phyloP scores from a whole-genome alignment of 2,888 invertebrate species.

The Erebia aethiops region DNA sequence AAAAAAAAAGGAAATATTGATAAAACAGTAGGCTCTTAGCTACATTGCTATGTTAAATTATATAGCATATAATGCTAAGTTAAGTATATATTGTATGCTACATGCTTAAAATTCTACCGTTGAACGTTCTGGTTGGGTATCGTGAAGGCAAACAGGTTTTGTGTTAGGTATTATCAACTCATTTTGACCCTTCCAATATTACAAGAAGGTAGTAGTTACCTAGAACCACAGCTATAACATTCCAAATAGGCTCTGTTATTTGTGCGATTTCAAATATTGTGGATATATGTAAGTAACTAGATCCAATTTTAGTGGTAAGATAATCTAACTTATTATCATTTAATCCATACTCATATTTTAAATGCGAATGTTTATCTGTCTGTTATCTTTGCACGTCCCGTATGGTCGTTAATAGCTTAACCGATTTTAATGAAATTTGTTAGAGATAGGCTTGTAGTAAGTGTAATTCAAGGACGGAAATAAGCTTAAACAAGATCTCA shows the following conservation, averaged over 20 bases:
- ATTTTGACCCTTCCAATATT: background rate
- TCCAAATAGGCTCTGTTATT: background rate
- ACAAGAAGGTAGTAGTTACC: too few species aligned
- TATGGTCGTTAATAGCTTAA: too few species aligned
- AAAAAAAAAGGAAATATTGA: too few species aligned
- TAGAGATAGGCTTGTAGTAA: too few species aligned
- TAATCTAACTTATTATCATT: background rate
- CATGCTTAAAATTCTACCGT: constrained; percentile 10
- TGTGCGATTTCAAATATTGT: background rate
- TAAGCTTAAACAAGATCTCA: too few species aligned
- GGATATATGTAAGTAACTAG: background rate
- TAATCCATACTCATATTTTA: too few species aligned
- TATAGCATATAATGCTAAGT: background rate
- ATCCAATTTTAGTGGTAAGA: background rate
- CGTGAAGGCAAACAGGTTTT: constrained; percentile 15
- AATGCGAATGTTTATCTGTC: too few species aligned
- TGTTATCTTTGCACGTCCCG: too few species aligned
- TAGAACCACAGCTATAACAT: background rate
- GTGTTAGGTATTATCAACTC: background rate
- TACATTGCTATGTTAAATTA: too few species aligned
- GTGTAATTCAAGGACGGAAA: too few species aligned
- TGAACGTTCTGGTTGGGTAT: constrained; percentile 2
- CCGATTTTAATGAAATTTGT: too few species aligned
- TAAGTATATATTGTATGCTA: background rate
- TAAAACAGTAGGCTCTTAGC: too few species aligned